These are phyloP conservation scores for Andrena praecox DNA, from an alignment of 2,888 invertebrate genomes.

Conservation along the genomic window DNA sequence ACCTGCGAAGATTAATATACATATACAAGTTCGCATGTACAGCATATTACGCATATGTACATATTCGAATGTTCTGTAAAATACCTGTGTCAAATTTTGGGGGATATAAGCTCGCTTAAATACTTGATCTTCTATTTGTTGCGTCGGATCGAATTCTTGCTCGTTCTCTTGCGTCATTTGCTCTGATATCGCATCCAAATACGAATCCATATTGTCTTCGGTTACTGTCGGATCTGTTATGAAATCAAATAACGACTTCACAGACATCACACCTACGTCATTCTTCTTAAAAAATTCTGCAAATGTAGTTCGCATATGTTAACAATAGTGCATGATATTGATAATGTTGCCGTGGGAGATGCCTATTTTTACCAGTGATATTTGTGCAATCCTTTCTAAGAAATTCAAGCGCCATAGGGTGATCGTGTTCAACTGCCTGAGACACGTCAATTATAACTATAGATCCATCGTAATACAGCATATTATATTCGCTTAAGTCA, in stretches of 20 bases:
- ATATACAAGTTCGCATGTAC: conserved; percentile 8
- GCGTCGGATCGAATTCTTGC: conserved; percentile 88
- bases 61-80: conserved; percentile 11
- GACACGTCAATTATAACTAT: conserved; percentile 98
- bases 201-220: conserved; percentile 92
- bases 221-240: conserved; percentile 96
- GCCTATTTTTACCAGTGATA: conserved; percentile 87
- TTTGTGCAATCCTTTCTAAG: conserved; percentile 97
- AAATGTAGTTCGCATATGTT: conserved; percentile 14
- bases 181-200: conserved; percentile 90
- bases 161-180: conserved; percentile 88
- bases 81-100: conserved; percentile 94
- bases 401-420: conserved; percentile 97
- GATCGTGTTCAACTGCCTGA: conserved; percentile 99
- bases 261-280: conserved; percentile 95
- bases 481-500: conserved; percentile 98
- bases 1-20: conserved; percentile 34
- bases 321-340: not conserved
- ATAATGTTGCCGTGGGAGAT: not conserved
- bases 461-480: conserved; percentile 93
- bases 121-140: conserved; percentile 94
- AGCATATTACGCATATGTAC: not conserved
- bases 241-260: conserved; percentile 97
- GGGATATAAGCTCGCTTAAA: conserved; percentile 98
- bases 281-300: conserved; percentile 95